Base-by-base conservation (phyloP, 2,797 vertebrate species). In the Hybognathus amarus region DNA sequence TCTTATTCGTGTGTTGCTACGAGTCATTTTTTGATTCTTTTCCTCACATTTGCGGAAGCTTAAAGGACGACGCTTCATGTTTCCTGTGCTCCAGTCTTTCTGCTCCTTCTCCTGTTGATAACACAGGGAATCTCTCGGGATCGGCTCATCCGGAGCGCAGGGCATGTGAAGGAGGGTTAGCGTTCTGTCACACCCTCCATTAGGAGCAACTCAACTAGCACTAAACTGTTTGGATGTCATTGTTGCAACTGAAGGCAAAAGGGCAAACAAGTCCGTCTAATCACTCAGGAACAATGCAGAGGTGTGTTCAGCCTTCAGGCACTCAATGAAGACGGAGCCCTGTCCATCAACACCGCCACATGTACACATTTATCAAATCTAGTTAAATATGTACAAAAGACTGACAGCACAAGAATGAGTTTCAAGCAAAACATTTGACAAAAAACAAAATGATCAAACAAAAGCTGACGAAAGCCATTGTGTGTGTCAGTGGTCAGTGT, bases 161-260 rank as follows among this genome's bases (percentile, higher is more conserved):
- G 27, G 20, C 36, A 45, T 54, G 45, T 69, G 36, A 30, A 54
- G 17, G 71, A 45, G 45, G 66, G 61, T 85, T 83, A 33, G 56
- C 54, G 6, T 42, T 45, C 80, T 59, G 80, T 74, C 83, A 82
- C 79, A 66, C 83, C 83, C 78, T 77, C 56, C 76, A 83, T 80
- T 85, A 59, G 64, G 20, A 83, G 86, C 52, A 69, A 80, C 52
- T 87, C 70, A 85, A 77, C 75, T 42, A 54, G 75, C 50, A 87
- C 83, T 85, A 83, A 85, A 85, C 86, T 77, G 77, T 87, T 83
- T 71, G 80, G 83, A 83, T 70, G 83, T 80, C 79, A 85, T 85
- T 85, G 75, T 70, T 75, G 70, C 76, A 38, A n/a, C 33, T 61
- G 10, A 79, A 50, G 79, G 63, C 70, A 59, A 54, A 71, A 87